Conservation (phyloP, 1,140 invertebrate species). For the Calosoma granatense region DNA sequence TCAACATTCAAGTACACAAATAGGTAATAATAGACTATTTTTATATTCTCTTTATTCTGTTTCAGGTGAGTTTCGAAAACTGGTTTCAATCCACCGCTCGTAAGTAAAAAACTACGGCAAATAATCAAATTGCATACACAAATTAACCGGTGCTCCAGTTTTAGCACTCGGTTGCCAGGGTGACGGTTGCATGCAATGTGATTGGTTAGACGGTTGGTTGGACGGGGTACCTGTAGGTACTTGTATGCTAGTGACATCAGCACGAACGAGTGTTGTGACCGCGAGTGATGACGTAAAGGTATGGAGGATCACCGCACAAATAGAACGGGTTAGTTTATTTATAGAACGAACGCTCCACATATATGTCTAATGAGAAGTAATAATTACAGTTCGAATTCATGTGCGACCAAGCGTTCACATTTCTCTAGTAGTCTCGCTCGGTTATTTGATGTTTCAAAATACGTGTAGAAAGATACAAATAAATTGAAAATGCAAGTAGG, state of each 20-base stretch:
- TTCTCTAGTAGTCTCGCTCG: no score
- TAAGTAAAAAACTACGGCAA: neutral
- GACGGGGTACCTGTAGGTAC: no score
- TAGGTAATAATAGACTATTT: no score
- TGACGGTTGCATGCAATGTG: neutral
- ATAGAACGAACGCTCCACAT: neutral
- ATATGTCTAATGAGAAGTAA: slow-evolving; percentile 1
- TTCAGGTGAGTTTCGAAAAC: neutral
- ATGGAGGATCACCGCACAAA: neutral
- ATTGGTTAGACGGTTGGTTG: no score
- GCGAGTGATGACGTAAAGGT: neutral
- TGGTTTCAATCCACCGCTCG: neutral
- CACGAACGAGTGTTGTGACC: neutral
- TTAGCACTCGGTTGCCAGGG: neutral
- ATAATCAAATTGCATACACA: neutral
- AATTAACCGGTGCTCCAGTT: no score
- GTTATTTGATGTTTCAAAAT: no score
- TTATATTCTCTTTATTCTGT: neutral
- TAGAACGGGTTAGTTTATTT: neutral
- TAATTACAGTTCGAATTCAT: neutral
- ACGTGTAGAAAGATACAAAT: no score
- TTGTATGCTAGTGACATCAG: neutral
- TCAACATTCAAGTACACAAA: no score
- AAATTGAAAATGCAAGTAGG: no score
- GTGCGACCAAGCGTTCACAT: neutral